A percentile compares a stretch with the other conserved stretches of the same genome.
Evolutionary conservation across 2,888 invertebrate genomes (phyloP).

Genomic region (Drosophila mettleri): DNA sequence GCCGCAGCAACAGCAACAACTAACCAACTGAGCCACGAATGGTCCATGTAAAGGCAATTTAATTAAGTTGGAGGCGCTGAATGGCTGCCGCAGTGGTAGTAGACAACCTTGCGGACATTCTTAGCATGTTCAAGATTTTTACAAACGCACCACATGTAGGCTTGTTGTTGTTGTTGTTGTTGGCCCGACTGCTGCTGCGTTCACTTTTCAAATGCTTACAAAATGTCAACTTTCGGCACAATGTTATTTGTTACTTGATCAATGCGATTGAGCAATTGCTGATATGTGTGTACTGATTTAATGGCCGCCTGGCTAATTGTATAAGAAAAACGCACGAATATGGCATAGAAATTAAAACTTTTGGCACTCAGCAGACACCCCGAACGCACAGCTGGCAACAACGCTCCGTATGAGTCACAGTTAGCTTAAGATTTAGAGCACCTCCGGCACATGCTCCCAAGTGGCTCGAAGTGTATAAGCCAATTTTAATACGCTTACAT

Average conservation of each 20-base stretch:
- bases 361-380: conserved; percentile 55
- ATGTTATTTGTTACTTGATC: conserved; percentile 73
- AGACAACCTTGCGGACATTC: conserved; percentile 74
- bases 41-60: conserved; percentile 60
- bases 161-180: conserved; percentile 15
- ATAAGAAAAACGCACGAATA: conserved; percentile 40
- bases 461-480: conserved; percentile 19
- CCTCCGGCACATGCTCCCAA: conserved; percentile 35
- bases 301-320: conserved; percentile 57
- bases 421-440: conserved; percentile 23
- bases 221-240: conserved; percentile 73
- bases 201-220: conserved; percentile 71
- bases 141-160: conserved; percentile 63
- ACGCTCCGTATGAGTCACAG: conserved; percentile 54
- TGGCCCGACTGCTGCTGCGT: conserved; percentile 47
- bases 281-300: conserved; percentile 56
- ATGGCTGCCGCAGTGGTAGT: conserved; percentile 47
- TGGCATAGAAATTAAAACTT: conserved; percentile 55
- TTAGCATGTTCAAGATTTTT: conserved; percentile 74
- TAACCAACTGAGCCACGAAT: conserved; percentile 39
- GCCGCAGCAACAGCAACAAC: not conserved
- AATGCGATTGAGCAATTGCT: conserved; percentile 72
- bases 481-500: conserved; percentile 39
- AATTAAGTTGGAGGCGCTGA: conserved; percentile 68
- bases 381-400: conserved; percentile 61